These are phyloP conservation scores for Eleutherodactylus coqui DNA, from an alignment of 2,797 vertebrate genomes.

Conservation along the genomic window DNA sequence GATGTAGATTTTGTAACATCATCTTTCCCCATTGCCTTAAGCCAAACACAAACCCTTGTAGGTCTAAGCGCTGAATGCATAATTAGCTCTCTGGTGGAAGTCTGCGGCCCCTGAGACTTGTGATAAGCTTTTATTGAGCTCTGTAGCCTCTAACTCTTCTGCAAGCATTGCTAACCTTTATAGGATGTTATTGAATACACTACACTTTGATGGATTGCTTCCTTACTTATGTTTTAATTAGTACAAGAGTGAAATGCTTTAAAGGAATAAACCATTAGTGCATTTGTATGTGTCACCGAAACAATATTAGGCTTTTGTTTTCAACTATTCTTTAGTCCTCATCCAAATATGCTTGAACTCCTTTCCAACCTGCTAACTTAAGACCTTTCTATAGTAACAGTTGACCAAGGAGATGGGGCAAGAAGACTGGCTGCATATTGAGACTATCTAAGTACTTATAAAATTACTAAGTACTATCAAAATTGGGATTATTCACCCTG, in stretches of 20 bases:
- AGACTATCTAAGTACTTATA: no score
- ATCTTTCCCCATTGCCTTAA: conserved; percentile 32
- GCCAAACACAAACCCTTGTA: conserved; percentile 47
- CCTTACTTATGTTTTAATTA: conserved; percentile 46
- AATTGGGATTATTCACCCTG: no score
- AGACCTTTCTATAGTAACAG: neutral
- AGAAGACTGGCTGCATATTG: neutral
- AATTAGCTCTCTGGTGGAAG: conserved; percentile 42
- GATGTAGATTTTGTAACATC: conserved; percentile 47
- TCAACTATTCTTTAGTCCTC: neutral
- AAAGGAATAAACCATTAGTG: conserved; percentile 25
- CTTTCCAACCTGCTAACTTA: neutral
- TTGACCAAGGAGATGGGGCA: neutral
- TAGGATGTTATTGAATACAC: conserved; percentile 47
- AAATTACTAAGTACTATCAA: no score
- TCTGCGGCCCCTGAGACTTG: conserved; percentile 50
- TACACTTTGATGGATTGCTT: conserved; percentile 52
- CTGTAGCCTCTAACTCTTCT: conserved; percentile 36
- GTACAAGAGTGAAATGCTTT: conserved; percentile 27
- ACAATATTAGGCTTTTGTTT: neutral
- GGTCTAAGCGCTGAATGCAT: conserved; percentile 42
- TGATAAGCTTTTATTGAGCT: conserved; percentile 54
- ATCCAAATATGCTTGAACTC: neutral
- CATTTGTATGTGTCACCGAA: neutral
- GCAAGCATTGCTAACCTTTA: conserved; percentile 49